phyloP scores from a whole-genome alignment of 1,140 invertebrate species.

The Alviniconcha marisindica region DNA sequence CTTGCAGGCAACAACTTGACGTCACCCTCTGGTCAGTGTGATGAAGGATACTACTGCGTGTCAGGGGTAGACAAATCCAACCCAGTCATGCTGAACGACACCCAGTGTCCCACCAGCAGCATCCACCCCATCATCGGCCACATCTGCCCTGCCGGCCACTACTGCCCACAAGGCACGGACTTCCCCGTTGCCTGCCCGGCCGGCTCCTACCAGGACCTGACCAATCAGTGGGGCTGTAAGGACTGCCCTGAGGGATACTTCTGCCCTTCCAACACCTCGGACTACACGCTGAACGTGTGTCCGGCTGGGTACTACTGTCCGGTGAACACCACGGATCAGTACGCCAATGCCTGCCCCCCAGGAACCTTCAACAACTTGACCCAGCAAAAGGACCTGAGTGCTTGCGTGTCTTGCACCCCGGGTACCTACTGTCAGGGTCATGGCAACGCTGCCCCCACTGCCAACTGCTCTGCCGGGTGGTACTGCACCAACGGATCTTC shows the following conservation, averaged over 20 bases:
- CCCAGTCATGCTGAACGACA: conserved; percentile 66
- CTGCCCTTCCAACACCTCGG: conserved; percentile 68
- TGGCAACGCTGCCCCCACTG: conserved; percentile 67
- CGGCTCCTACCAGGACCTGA: conserved; percentile 70
- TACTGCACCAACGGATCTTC: conserved; percentile 70
- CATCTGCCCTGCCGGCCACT: conserved; percentile 70
- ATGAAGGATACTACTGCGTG: conserved; percentile 66
- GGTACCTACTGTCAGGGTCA: conserved; percentile 70
- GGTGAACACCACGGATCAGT: conserved; percentile 63
- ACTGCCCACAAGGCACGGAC: conserved; percentile 68
- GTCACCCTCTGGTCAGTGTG: conserved; percentile 63
- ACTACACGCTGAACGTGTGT: conserved; percentile 65
- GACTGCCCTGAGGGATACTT: conserved; percentile 69
- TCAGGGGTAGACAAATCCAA: conserved; percentile 66
- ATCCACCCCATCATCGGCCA: conserved; percentile 72
- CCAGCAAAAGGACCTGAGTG: conserved; percentile 49
- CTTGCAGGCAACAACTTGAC: conserved; percentile 69
- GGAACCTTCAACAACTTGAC: conserved; percentile 69
- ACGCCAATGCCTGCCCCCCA: conserved; percentile 63
- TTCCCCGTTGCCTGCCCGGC: conserved; percentile 70
- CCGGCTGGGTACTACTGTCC: conserved; percentile 71
- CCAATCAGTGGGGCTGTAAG: conserved; percentile 67
- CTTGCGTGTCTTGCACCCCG: conserved; percentile 63
- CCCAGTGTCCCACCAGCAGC: conserved; percentile 66
- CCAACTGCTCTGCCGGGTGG: conserved; percentile 69